Conservation (phyloP, 2,113 vertebrate genomes). For the Psilopsiagon aurifrons region DNA sequence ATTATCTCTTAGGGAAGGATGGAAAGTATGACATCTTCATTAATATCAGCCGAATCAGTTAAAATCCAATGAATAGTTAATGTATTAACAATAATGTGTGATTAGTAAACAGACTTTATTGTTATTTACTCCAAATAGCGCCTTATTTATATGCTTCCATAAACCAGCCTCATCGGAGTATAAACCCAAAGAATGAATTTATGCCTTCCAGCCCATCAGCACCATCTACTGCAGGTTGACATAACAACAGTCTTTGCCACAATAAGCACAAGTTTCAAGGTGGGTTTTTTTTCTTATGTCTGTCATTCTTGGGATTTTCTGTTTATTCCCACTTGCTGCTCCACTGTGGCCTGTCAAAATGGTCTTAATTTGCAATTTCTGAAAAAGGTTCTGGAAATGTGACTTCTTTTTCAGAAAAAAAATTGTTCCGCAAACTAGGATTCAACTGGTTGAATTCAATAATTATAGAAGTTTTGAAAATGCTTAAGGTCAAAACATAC, state of each 20-base stretch:
- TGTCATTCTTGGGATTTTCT: background rate
- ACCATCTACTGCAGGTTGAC: constrained; percentile 65
- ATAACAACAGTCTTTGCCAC: background rate
- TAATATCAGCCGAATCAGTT: constrained; percentile 59
- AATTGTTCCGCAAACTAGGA: background rate
- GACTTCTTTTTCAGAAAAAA: background rate
- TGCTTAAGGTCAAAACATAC: background rate
- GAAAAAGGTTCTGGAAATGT: background rate
- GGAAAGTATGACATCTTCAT: constrained; percentile 49
- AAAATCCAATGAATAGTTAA: constrained; percentile 65
- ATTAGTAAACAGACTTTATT: constrained; percentile 66
- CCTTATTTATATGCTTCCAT: constrained; percentile 33
- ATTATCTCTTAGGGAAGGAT: background rate
- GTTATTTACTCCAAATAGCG: constrained; percentile 52
- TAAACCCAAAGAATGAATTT: background rate
- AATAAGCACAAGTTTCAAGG: background rate
- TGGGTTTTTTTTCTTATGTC: background rate
- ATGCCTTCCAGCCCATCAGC: constrained; percentile 54
- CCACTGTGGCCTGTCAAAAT: background rate
- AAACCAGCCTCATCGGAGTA: background rate
- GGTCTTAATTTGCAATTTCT: background rate
- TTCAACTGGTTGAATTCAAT: background rate
- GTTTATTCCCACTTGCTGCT: background rate
- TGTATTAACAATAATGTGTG: constrained; percentile 58
- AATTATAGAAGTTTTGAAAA: background rate